Evolutionary conservation across 2,797 vertebrate genomes (phyloP).

Genomic region (Synaphobranchus kaupii): DNA sequence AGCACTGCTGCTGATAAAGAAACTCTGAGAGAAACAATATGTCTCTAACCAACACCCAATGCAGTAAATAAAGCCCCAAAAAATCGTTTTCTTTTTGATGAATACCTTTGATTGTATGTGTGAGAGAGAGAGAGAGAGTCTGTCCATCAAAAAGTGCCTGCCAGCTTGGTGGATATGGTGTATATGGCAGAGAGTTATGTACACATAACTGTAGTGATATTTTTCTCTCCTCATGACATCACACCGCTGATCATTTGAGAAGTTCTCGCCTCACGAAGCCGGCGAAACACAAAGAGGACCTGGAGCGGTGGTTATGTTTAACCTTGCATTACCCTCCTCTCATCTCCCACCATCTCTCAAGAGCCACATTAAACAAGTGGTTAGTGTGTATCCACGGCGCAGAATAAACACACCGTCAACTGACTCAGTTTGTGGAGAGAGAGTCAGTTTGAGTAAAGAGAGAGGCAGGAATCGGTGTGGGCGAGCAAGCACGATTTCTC

Average conservation of each 20-base stretch:
- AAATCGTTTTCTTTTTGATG: not conserved
- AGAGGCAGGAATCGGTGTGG: not conserved
- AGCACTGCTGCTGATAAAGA: not conserved
- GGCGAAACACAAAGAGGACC: not conserved
- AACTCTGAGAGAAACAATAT: not conserved
- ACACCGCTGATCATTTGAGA: conserved; percentile 5
- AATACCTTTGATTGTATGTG: conserved; percentile 2
- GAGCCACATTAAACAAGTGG: conserved; percentile 9
- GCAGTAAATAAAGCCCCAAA: not conserved
- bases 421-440: conserved; percentile 10
- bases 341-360: conserved; percentile 10
- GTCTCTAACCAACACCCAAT: not conserved
- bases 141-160: not conserved
- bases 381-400: conserved; percentile 7
- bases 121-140: not conserved
- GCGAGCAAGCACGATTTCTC: not conserved
- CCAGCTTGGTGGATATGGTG: not conserved
- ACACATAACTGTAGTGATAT: not conserved
- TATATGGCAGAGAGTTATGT: conserved; percentile 17
- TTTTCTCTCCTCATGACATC: not conserved
- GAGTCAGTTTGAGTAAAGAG: not conserved
- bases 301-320: not conserved
- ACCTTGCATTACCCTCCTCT: conserved; percentile 8
- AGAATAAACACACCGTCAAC: conserved; percentile 2
- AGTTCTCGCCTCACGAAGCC: not conserved